Evolutionary conservation across 2,888 invertebrate genomes (phyloP).

Genomic region (Heliconius aoede): DNA sequence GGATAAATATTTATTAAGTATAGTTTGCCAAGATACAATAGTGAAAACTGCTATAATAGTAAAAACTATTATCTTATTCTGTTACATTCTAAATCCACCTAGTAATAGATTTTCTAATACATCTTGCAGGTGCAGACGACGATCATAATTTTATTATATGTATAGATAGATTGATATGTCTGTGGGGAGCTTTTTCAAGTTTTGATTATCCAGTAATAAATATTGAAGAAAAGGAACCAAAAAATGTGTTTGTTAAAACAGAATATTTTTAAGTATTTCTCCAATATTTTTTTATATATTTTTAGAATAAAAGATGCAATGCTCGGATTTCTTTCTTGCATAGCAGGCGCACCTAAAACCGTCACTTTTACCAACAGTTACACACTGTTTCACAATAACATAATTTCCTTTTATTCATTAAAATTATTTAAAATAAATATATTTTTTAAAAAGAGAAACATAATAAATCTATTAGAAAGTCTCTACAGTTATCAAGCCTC

Average conservation of each 20-base stretch:
- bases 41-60: too few relatives aligned
- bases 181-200: not conserved
- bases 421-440: not conserved
- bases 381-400: too few relatives aligned
- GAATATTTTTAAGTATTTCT: not conserved
- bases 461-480: not conserved
- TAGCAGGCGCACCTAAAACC: not conserved
- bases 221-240: not conserved
- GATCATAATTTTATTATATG: too few relatives aligned
- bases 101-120: too few relatives aligned
- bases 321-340: too few relatives aligned
- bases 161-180: not conserved
- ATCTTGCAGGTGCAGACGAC: too few relatives aligned
- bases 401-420: too few relatives aligned
- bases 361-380: too few relatives aligned
- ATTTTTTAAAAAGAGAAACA: not conserved
- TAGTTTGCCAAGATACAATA: too few relatives aligned
- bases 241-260: not conserved
- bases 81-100: too few relatives aligned
- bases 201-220: not conserved
- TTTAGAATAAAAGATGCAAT: not conserved
- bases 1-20: too few relatives aligned
- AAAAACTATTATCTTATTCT: too few relatives aligned
- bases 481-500: conserved; percentile 58
- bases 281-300: not conserved